These are phyloP conservation scores for Triplophysa siluroides DNA, from an alignment of 2,113 vertebrate genomes.

Conservation along the genomic window DNA sequence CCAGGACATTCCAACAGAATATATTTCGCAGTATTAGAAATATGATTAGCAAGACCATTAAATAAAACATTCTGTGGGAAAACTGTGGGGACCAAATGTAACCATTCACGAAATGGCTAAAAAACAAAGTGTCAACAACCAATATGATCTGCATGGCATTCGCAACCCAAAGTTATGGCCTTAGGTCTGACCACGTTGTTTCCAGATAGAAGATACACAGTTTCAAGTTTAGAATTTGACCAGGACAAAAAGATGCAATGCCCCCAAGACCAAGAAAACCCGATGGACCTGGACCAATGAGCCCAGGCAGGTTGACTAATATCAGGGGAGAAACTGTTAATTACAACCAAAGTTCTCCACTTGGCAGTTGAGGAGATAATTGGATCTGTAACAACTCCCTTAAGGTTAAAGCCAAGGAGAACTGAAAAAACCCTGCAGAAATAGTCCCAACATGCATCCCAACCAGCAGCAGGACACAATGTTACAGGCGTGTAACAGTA, in stretches of 20 bases:
- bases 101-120: no score
- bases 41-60: no score
- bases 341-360: conserved; percentile 40
- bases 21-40: no score
- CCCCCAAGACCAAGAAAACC: neutral
- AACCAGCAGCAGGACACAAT: neutral
- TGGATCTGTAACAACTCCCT: conserved; percentile 45
- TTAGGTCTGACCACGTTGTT: no score
- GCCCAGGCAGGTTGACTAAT: conserved; percentile 43
- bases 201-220: neutral
- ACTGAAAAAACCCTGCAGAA: neutral
- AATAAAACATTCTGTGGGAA: no score
- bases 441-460: neutral
- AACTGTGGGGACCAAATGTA: no score
- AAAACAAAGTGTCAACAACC: no score
- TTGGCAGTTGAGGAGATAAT: conserved; percentile 42
- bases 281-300: conserved; percentile 33
- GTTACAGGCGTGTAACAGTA: neutral
- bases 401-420: conserved; percentile 32
- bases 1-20: no score
- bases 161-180: no score
- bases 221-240: neutral
- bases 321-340: conserved; percentile 47
- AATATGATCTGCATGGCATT: no score
- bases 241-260: neutral